phyloP scores from a whole-genome alignment of 2,888 invertebrate genomes.

The Acronicta aceris region DNA sequence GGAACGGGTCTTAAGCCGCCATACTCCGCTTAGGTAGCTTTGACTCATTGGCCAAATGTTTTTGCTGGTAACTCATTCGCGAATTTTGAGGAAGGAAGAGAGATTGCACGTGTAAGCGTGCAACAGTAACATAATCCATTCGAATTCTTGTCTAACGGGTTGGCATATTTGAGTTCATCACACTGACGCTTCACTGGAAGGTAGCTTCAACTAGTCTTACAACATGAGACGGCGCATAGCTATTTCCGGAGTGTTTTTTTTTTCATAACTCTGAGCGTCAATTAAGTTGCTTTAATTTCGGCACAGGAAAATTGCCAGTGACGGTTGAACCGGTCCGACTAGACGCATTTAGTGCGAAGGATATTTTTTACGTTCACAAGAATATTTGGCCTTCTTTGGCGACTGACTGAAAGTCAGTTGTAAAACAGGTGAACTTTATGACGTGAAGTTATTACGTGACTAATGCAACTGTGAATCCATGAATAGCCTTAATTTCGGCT shows the following conservation, averaged over 20 bases:
- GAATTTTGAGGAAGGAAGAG: slow-evolving; percentile 18
- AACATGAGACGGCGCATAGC: slow-evolving; percentile 64
- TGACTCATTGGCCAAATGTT: slow-evolving; percentile 56
- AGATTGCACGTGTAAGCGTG: slow-evolving; percentile 7
- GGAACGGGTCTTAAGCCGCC: slow-evolving; percentile 74
- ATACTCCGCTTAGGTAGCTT: slow-evolving; percentile 56
- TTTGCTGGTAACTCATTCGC: slow-evolving; percentile 38
- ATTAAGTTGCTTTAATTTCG: slow-evolving; percentile 74
- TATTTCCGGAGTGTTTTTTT: slow-evolving; percentile 77
- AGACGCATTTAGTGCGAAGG: slow-evolving; percentile 69
- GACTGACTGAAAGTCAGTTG: slow-evolving; percentile 63
- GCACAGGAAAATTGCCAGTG: slow-evolving; percentile 72
- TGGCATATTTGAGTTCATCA: slow-evolving; percentile 36
- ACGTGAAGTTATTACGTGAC: slow-evolving; percentile 47
- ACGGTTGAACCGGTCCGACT: slow-evolving; percentile 74
- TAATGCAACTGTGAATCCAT: slow-evolving; percentile 36
- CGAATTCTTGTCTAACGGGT: slow-evolving; percentile 43
- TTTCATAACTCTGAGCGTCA: slow-evolving; percentile 57
- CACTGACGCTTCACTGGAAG: slow-evolving; percentile 46
- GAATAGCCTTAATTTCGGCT: not conserved
- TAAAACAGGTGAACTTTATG: slow-evolving; percentile 65
- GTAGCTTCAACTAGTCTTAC: slow-evolving; percentile 32
- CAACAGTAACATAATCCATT: slow-evolving; percentile 34
- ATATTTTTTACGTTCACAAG: slow-evolving; percentile 74
- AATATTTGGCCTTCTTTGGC: slow-evolving; percentile 67